phyloP scores from a whole-genome alignment of 2,888 invertebrate species.

The Nephrotoma flavescens region DNA sequence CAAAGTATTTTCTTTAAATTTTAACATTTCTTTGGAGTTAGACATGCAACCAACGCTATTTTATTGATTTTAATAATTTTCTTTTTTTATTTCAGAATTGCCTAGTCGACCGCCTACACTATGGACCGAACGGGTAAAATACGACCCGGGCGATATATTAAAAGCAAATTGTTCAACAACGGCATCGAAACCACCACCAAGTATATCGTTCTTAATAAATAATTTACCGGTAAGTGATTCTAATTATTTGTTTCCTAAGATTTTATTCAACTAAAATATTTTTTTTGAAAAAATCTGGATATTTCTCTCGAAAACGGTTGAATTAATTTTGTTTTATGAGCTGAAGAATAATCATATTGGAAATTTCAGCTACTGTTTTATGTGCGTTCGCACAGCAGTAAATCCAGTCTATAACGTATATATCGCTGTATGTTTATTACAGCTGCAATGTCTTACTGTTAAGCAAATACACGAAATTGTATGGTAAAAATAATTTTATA shows the following conservation, averaged over 20 bases:
- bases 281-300: too few species aligned
- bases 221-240: constrained; percentile 47
- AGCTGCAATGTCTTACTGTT: not conserved
- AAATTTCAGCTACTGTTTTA: too few species aligned
- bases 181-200: constrained; percentile 51
- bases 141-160: constrained; percentile 54
- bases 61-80: not conserved
- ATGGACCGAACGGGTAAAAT: constrained; percentile 49
- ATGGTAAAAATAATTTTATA: not conserved
- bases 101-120: constrained; percentile 50
- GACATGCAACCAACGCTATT: not conserved
- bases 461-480: not conserved
- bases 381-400: too few species aligned
- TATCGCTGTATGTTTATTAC: too few species aligned
- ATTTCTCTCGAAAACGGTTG: too few species aligned
- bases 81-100: constrained; percentile 11
- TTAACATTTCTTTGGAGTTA: not conserved
- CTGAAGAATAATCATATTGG: too few species aligned
- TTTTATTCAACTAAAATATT: not conserved
- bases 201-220: constrained; percentile 53
- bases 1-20: too few species aligned
- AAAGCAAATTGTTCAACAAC: constrained; percentile 58
- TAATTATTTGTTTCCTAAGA: not conserved
- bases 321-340: too few species aligned
- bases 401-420: too few species aligned